Base-by-base conservation (phyloP, 1,140 invertebrate species). In the Aphelinus certus region DNA sequence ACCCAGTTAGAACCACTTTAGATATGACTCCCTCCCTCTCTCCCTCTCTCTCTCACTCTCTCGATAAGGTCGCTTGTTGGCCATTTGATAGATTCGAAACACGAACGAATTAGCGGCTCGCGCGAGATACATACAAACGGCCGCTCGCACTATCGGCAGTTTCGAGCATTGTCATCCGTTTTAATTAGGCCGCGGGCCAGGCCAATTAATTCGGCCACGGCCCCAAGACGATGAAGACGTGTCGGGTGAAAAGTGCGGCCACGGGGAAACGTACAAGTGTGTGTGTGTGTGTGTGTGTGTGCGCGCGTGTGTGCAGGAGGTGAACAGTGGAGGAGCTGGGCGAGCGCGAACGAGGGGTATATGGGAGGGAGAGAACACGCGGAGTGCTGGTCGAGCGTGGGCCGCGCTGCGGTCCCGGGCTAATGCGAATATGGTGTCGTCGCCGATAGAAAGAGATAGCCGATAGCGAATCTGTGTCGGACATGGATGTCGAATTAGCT, bases 401-500 rank as follows among this genome's bases (percentile, higher is more conserved):
- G 86, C 47, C 42, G 42, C 26, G 26, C 26, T 87, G 86, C 82
- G 83, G 85, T 83, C 82, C 85, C 80, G 42, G 83, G 84, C 86
- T 88, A 88, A 88, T 88, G 87, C 86, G 86, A 88, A 88, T 88
- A 87, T 86, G 87, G 85, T 88, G 87, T 88, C 82, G 86, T 86
- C 83, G 42, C 87, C 85, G 86, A 88, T 88, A 88, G 87, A 88
- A 87, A 88, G 86, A 88, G 87, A 88, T 88, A 88, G 80, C 82
- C 83, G 87, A 88, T 88, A 88, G 85, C 82, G 83, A 88, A 88
- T 88, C 86, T 86, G 86, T 87, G 87, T 88, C 82, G 86, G 86
- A 88, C 87, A 88, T 84, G 86, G 87, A 87, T 88, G 86, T 88
- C 87, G 86, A 88, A 88, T 88, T 88, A 88, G 87, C 87, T 87